Evolutionary conservation across 2,888 invertebrate genomes (phyloP), one percentile per base, ranked within the genome.

Genomic region (Drosophila conformis): DNA sequence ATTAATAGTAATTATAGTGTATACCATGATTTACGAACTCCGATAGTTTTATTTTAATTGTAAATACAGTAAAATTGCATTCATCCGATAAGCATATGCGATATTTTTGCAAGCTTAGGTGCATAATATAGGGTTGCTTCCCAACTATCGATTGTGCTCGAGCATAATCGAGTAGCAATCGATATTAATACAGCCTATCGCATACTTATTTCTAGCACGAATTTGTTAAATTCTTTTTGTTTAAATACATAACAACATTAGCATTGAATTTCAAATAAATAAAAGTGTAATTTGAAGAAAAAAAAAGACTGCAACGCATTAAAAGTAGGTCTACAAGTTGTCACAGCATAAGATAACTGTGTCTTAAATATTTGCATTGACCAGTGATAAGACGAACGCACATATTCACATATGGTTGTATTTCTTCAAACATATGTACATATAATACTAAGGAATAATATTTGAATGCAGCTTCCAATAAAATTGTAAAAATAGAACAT

Each of bases 141-240:
- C 5, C 10, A 42, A 27, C 59, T 72, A 72, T 70, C 73, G 72
- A 72, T 62, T 4, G 29, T 29, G 15, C 10, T 18, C 29, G 5
- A 1, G 15, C 42, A 52, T 36, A 36, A 61, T 68, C 69, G 61
- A 8, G 31, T 31, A 36, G 36, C 7, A 61, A 70, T 79, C 76
- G 80, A 79, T 79, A 64, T 42, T 61, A 58, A 60, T 18, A 54
- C 48, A 46, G 49, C n/a, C 38, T 58, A 79, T 79, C 80, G 80
- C 66, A 48, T 40, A 66, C 46, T 76, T 77, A 77, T 77, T 77
- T 79, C 64, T 77, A 77, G 77, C 80, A 79, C 77, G 59, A 76
- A 70, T 64, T 67, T 70, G 63, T 71, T 76, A 76, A 65, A 64
- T 80, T 76, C 76, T 42, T 71, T 78, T 80, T 78, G 80, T 80